These are phyloP conservation scores for Drosophila persimilis DNA, from an alignment of 1,140 invertebrate genomes.

Conservation along the genomic window DNA sequence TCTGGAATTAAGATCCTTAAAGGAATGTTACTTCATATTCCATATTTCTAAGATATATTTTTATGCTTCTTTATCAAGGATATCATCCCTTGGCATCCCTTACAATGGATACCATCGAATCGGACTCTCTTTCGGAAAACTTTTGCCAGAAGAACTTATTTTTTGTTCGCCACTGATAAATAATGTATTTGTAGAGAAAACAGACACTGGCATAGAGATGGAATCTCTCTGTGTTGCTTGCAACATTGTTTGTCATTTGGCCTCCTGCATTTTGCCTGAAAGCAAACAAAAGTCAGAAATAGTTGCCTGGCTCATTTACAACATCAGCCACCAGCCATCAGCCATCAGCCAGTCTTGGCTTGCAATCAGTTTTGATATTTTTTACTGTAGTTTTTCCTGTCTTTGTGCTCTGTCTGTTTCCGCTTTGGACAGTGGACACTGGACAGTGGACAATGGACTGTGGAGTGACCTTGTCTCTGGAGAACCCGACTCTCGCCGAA, in stretches of 20 bases:
- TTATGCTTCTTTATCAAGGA: neutral
- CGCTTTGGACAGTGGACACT: constrained; percentile 24
- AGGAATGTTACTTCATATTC: too few relatives aligned
- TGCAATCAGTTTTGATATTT: constrained; percentile 21
- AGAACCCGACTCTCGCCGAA: neutral
- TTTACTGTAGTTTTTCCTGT: constrained; percentile 12
- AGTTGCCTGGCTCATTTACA: constrained; percentile 53
- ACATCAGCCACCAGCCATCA: neutral
- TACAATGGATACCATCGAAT: neutral
- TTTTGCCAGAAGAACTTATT: neutral
- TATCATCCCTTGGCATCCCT: neutral
- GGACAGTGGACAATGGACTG: constrained; percentile 47
- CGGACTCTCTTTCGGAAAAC: too few relatives aligned
- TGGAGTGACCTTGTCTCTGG: constrained; percentile 51
- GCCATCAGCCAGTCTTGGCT: neutral
- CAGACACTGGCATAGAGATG: too few relatives aligned
- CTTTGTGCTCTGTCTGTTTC: constrained; percentile 29
- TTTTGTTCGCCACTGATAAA: too few relatives aligned
- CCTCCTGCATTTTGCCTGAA: constrained; percentile 22
- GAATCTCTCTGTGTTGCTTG: too few relatives aligned
- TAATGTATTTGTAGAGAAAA: too few relatives aligned
- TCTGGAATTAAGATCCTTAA: too few relatives aligned
- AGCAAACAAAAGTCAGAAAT: constrained; percentile 43
- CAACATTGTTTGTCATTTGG: constrained; percentile 30
- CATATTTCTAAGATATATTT: too few relatives aligned